phyloP scores from a whole-genome alignment of 2,113 vertebrate species.

The Oceanodroma tethys region DNA sequence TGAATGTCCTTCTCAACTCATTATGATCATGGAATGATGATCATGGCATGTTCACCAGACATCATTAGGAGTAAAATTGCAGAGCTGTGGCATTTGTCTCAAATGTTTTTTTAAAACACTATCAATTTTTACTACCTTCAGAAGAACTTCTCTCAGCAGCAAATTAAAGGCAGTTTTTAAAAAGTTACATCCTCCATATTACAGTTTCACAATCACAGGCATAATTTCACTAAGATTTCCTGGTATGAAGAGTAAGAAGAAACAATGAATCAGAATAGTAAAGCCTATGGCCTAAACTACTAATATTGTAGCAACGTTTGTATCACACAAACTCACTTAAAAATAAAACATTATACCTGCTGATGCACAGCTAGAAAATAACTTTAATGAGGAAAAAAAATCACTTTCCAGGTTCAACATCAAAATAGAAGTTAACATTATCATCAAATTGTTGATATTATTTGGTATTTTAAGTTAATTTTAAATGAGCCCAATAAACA shows the following conservation, averaged over 20 bases:
- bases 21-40: not conserved
- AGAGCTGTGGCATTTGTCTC: not conserved
- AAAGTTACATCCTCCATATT: not conserved
- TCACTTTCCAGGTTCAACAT: not conserved
- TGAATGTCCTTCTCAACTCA: not conserved
- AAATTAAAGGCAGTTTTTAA: not conserved
- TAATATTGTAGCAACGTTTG: not conserved
- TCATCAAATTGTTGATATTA: not conserved
- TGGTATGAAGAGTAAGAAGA: not conserved
- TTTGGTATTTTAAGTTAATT: not conserved
- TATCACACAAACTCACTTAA: not conserved
- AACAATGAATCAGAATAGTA: not conserved
- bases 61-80: not conserved
- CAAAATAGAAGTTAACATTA: not conserved
- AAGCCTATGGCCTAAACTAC: not conserved
- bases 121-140: not conserved
- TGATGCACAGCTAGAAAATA: not conserved
- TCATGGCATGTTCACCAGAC: not conserved
- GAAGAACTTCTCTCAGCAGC: not conserved
- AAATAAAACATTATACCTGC: not conserved
- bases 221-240: not conserved
- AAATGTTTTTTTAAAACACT: not conserved
- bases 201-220: not conserved
- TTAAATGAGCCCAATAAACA: not conserved
- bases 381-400: accelerated